Percentiles rank a stretch among this genome's conserved stretches.
These are phyloP conservation scores for Sphaerodactylus townsendi DNA, from an alignment of 2,113 vertebrate genomes.

Conservation along the genomic window DNA sequence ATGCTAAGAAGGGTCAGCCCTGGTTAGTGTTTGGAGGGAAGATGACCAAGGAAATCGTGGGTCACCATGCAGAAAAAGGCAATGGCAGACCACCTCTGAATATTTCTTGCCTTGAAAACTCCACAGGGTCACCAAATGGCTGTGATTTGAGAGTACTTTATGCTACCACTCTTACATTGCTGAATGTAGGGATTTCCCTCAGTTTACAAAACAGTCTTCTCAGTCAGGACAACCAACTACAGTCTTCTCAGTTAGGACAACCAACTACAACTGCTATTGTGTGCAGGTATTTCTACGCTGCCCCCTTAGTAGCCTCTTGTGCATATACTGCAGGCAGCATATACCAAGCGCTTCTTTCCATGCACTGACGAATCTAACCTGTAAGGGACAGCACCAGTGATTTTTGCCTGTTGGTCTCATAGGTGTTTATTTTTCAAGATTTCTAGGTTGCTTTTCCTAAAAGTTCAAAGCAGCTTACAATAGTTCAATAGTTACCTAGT, in stretches of 20 bases:
- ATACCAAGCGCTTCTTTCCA: background rate
- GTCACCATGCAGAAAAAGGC: too few species aligned
- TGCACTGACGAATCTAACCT: too few species aligned
- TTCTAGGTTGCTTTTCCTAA: background rate
- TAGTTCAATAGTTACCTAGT: too few species aligned
- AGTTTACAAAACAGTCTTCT: background rate
- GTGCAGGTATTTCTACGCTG: background rate
- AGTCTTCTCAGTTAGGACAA: background rate
- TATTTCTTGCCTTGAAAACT: too few species aligned
- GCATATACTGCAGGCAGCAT: background rate
- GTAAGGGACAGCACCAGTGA: background rate
- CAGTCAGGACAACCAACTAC: background rate
- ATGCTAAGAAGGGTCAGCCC: too few species aligned
- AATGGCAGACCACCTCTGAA: too few species aligned
- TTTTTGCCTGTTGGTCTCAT: constrained; percentile 18
- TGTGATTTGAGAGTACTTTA: too few species aligned
- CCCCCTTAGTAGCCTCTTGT: background rate
- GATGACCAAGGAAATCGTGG: too few species aligned
- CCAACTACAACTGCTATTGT: background rate
- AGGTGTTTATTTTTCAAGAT: background rate
- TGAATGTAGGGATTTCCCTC: background rate
- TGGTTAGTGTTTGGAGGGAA: too few species aligned
- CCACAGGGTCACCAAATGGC: too few species aligned
- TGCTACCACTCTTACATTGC: background rate
- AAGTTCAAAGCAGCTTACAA: too few species aligned